phyloP scores from a whole-genome alignment of 2,113 vertebrate genomes.

The Orthonyx spaldingii region DNA sequence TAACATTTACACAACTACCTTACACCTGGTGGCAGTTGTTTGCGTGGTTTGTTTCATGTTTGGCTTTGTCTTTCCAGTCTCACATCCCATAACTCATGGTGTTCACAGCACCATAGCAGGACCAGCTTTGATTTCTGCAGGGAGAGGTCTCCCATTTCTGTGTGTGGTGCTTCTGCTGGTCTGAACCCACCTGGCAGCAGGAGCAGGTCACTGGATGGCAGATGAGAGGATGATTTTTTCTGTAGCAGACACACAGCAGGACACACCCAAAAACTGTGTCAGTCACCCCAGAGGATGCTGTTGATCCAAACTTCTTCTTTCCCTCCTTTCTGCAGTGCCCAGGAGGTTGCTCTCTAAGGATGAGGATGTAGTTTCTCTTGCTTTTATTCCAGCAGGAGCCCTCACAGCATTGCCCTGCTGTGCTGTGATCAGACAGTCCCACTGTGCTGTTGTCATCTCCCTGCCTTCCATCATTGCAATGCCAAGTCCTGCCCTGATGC shows the following conservation, averaged over 20 bases:
- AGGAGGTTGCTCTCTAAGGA: background rate
- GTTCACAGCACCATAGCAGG: background rate
- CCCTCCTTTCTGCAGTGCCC: background rate
- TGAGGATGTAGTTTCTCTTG: background rate
- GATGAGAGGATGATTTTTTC: background rate
- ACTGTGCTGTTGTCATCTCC: background rate
- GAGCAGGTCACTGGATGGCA: background rate
- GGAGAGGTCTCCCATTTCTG: background rate
- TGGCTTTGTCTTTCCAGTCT: background rate
- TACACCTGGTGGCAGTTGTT: background rate
- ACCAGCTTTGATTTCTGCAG: background rate
- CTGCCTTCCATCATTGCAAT: background rate
- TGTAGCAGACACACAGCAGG: background rate
- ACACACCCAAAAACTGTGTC: background rate
- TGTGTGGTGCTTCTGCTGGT: background rate
- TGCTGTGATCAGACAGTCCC: background rate
- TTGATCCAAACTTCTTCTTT: background rate
- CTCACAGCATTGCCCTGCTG: background rate
- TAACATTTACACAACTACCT: background rate
- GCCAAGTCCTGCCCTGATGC: background rate
- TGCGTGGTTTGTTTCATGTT: background rate
- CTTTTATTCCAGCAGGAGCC: background rate
- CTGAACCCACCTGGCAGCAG: background rate
- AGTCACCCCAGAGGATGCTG: background rate
- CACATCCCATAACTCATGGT: fast-evolving